These are phyloP conservation scores for Pseudorhiza aurosa DNA, from an alignment of 30 jellyfish, hydroid and myxozoan species.

Conservation along the genomic window DNA sequence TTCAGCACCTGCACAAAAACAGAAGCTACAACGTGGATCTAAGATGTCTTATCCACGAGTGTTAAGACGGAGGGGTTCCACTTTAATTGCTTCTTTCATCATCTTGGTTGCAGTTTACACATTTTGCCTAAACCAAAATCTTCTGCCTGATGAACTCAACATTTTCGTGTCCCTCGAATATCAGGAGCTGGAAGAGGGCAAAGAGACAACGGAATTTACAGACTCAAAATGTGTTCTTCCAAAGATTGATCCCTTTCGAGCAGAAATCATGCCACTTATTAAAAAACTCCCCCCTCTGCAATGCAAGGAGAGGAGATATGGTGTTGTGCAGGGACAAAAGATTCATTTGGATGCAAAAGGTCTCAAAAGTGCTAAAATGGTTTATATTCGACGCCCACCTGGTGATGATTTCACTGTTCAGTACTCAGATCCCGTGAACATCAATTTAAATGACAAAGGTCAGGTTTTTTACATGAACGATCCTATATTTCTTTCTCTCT, in stretches of 20 bases:
- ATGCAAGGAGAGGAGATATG: constrained; percentile 21
- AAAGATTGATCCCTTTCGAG: constrained; percentile 25
- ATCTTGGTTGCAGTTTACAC: not conserved
- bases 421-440: not conserved
- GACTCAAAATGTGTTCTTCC: constrained; percentile 35
- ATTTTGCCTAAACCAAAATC: not conserved
- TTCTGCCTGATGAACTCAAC: not conserved
- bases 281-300: constrained; percentile 9
- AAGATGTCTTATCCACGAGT: not conserved
- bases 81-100: not conserved
- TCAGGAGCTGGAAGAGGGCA: constrained; percentile 13
- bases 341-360: constrained; percentile 14
- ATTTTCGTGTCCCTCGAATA: not conserved
- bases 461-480: too few species aligned
- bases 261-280: constrained; percentile 4
- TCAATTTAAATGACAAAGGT: constrained; percentile 10
- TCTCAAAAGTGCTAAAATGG: constrained; percentile 2
- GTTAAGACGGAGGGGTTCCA: not conserved
- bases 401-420: constrained; percentile 15
- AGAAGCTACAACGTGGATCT: too few species aligned
- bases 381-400: constrained; percentile 3
- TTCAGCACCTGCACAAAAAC: too few species aligned
- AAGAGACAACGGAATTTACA: constrained; percentile 29
- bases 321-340: constrained; percentile 1
- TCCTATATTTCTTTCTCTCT: too few species aligned